These are phyloP conservation scores for Theristicus caerulescens DNA, from an alignment of 2,113 vertebrate genomes.

Conservation along the genomic window DNA sequence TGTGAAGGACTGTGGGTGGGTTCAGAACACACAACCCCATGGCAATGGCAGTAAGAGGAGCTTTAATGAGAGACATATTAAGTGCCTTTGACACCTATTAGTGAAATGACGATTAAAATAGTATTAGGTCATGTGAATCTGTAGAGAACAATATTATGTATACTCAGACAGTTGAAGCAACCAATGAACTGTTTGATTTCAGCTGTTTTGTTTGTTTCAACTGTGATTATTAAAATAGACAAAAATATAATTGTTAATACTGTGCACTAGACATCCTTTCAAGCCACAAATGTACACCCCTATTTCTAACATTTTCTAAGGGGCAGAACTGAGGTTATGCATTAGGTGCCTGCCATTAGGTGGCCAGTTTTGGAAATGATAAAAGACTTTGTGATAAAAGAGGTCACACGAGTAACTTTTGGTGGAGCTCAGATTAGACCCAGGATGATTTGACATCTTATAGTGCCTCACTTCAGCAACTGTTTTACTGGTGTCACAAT, in stretches of 20 bases:
- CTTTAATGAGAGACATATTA: not conserved
- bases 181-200: not conserved
- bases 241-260: not conserved
- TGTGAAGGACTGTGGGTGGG: not conserved
- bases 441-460: not conserved
- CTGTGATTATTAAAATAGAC: not conserved
- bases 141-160: not conserved
- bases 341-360: not conserved
- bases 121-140: not conserved
- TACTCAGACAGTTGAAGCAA: not conserved
- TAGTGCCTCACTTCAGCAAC: not conserved
- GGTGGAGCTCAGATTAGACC: not conserved
- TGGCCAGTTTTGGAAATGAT: not conserved
- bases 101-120: slow-evolving; percentile 9
- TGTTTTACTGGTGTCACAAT: not conserved
- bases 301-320: not conserved
- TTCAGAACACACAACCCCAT: not conserved
- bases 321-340: not conserved
- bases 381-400: not conserved
- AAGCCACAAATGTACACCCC: not conserved
- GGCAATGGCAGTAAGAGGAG: not conserved
- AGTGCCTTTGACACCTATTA: not conserved
- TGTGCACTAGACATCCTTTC: not conserved
- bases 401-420: not conserved
- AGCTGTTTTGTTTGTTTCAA: not conserved